phyloP scores from a whole-genome alignment of 2,113 vertebrate genomes.

The Raja brachyura region DNA sequence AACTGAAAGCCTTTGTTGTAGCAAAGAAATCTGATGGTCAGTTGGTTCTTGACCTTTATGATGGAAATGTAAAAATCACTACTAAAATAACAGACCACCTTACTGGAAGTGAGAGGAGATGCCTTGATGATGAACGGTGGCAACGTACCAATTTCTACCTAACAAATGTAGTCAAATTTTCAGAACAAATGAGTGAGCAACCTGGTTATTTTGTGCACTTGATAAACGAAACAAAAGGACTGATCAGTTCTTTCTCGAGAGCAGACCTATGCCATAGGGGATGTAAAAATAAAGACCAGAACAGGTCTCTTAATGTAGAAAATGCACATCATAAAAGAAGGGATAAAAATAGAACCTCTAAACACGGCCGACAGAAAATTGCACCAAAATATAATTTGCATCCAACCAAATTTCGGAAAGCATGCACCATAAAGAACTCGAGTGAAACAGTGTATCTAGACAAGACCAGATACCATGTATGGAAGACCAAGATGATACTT shows the following conservation, averaged over 20 bases:
- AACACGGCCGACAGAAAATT: background rate
- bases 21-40: slow-evolving; percentile 61
- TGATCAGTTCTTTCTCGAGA: background rate
- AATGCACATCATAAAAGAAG: background rate
- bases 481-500: background rate
- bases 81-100: slow-evolving; percentile 57
- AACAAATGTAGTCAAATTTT: background rate
- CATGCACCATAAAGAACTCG: background rate
- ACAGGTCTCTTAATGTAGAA: background rate
- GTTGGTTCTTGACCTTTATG: slow-evolving; percentile 69
- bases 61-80: slow-evolving; percentile 67
- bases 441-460: background rate
- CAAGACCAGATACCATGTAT: background rate
- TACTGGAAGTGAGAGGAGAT: background rate
- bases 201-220: background rate
- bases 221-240: slow-evolving; percentile 22
- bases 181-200: background rate
- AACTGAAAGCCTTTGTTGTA: slow-evolving; percentile 61
- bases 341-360: background rate
- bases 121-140: slow-evolving; percentile 9
- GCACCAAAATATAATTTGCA: background rate
- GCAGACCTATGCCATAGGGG: background rate
- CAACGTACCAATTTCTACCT: background rate
- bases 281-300: background rate
- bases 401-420: background rate